phyloP scores from a whole-genome alignment of 92 coral and sea anemone species.

The Heteractis magnifica region DNA sequence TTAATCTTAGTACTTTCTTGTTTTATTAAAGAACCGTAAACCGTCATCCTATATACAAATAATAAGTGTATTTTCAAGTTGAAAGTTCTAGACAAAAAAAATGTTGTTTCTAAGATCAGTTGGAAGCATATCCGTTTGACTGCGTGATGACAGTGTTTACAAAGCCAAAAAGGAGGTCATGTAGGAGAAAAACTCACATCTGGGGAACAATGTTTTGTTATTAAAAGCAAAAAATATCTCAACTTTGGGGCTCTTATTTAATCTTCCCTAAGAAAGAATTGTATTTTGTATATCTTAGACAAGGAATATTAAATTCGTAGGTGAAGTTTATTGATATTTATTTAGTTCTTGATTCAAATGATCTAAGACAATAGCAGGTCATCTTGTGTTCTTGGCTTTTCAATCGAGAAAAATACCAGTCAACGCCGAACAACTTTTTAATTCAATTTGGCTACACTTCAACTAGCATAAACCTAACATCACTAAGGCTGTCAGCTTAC shows the following conservation, averaged over 20 bases:
- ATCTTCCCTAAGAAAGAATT: neutral
- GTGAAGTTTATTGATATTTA: neutral
- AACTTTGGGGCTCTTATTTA: neutral
- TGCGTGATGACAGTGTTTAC: neutral
- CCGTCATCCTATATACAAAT: neutral
- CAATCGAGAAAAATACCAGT: conserved; percentile 21
- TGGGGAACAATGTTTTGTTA: neutral
- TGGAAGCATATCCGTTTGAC: neutral
- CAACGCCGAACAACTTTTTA: neutral
- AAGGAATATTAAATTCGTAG: neutral
- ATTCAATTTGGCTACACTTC: neutral
- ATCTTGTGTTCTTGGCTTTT: conserved; percentile 13
- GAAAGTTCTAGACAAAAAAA: neutral
- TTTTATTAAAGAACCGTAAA: neutral
- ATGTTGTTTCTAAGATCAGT: neutral
- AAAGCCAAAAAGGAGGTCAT: neutral
- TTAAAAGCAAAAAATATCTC: neutral
- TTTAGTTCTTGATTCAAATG: conserved; percentile 5
- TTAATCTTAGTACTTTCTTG: neutral
- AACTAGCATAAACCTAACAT: neutral
- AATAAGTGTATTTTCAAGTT: neutral
- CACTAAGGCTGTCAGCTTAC: neutral
- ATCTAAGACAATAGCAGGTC: conserved; percentile 21
- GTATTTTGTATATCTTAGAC: neutral
- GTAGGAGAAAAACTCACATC: neutral